These are phyloP conservation scores for Eulemur coronatus DNA, from an alignment of 2,797 vertebrate genomes.

Conservation along the genomic window DNA sequence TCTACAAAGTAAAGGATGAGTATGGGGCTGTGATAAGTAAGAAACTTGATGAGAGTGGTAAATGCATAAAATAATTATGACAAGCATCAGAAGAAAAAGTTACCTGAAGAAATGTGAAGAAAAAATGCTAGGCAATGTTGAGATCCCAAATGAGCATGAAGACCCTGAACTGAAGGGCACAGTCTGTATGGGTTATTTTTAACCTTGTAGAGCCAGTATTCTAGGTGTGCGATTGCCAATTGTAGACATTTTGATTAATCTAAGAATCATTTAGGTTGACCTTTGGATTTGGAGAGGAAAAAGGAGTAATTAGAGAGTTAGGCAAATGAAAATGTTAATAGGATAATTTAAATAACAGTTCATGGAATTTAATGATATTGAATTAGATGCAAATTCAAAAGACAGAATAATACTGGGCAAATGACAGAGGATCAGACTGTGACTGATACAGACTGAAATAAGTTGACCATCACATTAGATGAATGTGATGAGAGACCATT, in stretches of 20 bases:
- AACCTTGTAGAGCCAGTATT: not conserved
- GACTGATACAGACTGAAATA: not conserved
- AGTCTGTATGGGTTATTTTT: not conserved
- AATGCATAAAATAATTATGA: not conserved
- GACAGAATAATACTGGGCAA: not conserved
- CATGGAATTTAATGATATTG: not conserved
- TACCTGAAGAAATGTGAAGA: not conserved
- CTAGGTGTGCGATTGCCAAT: not conserved
- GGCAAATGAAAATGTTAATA: not conserved
- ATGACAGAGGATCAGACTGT: not conserved
- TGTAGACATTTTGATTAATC: not conserved
- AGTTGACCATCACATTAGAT: not conserved
- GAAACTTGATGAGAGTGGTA: not conserved
- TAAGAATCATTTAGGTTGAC: not conserved
- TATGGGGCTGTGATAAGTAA: not conserved
- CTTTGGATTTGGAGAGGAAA: not conserved
- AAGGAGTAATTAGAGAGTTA: not conserved
- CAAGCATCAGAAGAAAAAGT: not conserved
- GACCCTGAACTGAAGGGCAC: not conserved
- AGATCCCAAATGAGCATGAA: not conserved
- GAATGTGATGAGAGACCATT: not conserved
- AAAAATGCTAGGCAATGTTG: not conserved
- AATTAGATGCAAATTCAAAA: not conserved
- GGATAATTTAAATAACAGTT: not conserved
- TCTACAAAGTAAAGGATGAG: not conserved